phyloP scores from a whole-genome alignment of 2,888 invertebrate species.

The Ormyrus pomaceus region DNA sequence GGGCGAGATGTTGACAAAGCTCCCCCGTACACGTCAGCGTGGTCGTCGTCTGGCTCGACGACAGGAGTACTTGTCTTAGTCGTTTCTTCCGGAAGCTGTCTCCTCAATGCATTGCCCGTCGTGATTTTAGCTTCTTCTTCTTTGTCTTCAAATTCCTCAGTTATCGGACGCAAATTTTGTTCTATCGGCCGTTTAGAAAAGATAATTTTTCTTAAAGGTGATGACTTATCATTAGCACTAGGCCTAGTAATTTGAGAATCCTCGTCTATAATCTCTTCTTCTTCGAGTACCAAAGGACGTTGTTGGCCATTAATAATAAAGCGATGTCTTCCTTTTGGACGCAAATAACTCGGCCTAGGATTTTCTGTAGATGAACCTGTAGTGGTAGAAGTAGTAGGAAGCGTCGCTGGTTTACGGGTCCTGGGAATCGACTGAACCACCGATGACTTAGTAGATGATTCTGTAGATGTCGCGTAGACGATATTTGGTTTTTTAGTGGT shows the following conservation, averaged over 20 bases:
- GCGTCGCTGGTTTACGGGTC: conserved; percentile 74
- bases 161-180: conserved; percentile 71
- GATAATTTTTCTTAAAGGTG: conserved; percentile 65
- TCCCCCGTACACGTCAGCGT: conserved; percentile 83
- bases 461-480: conserved; percentile 75
- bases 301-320: conserved; percentile 71
- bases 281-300: conserved; percentile 63
- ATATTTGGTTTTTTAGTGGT: conserved; percentile 76
- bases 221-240: conserved; percentile 64
- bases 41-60: conserved; percentile 82
- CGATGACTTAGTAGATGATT: conserved; percentile 79
- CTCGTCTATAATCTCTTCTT: conserved; percentile 60
- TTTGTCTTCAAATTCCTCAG: conserved; percentile 74
- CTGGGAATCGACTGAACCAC: conserved; percentile 83
- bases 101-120: conserved; percentile 79
- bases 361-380: conserved; percentile 69
- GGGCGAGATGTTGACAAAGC: conserved; percentile 82
- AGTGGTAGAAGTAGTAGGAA: conserved; percentile 70
- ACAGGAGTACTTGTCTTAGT: conserved; percentile 73
- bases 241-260: conserved; percentile 72
- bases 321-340: conserved; percentile 66
- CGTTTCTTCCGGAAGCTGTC: conserved; percentile 80
- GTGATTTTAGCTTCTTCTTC: conserved; percentile 73
- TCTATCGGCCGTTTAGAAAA: conserved; percentile 71
- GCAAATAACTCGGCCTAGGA: conserved; percentile 69